Evolutionary conservation across 2,113 vertebrate species (phyloP), one percentile per base, ranked within the genome.

Genomic region (Mus spicilegus): DNA sequence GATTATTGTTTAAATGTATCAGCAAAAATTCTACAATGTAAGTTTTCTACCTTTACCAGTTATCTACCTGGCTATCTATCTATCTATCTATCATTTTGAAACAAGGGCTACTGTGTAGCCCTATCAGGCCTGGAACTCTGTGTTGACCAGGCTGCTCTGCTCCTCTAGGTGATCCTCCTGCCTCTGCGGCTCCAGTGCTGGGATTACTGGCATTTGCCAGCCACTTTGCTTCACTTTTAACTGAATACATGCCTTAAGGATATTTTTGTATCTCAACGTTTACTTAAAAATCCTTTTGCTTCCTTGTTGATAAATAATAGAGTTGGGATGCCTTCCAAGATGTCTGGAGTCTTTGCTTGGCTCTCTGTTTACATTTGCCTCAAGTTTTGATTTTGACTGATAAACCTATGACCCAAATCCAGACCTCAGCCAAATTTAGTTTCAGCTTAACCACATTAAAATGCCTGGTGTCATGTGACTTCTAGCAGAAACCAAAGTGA

Each of bases 321-420:
- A 80, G 16, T 75, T 95, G 89, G 49, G 39, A 89, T 93, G 87
- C 67, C 54, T 92, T 85, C 73, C 49, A 73, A 76, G 85, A 82
- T 61, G 26, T 87, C 69, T 97, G 90, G 28, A 85, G 39, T 94
- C 39, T 93, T n/a, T 89, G 16, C 93, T 96, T 51, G 75, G 67
- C 78, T 87, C 85, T 94, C 3, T 84, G 51, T 89, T 97, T 91
- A 87, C 69, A 49, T 80, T 91, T 78, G 91, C 70, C 67, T 61
- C 89, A 77, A 89, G 65, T 97, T 97, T 97, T 13, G 4, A 86
- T 97, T 95, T 97, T 96, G 61, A 81, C 84, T 88, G 91, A 94
- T 94, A 96, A 97, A 89, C 67, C 65, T 20, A 1, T 95, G 89
- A 94, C 70, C 49, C 78, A 94, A 91, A 95, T 61, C 58, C 69